phyloP scores from a whole-genome alignment of 2,888 invertebrate species.

The Cheilosia vernalis region DNA sequence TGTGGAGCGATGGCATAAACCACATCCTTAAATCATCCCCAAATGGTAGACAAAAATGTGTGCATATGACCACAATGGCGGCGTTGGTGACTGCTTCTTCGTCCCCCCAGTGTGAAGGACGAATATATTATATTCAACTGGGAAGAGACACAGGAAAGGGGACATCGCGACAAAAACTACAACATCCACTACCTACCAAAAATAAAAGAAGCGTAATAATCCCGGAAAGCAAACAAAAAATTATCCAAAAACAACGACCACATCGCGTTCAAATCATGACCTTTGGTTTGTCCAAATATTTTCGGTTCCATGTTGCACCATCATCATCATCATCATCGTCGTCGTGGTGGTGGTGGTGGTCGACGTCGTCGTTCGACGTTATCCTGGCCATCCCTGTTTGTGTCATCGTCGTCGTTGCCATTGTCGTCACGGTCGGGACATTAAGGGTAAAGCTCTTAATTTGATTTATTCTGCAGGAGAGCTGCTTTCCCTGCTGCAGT shows the following conservation, averaged over 20 bases:
- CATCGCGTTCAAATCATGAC: conserved; percentile 54
- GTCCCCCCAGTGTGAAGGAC: conserved; percentile 3
- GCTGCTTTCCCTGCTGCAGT: conserved; percentile 31
- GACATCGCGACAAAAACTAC: conserved; percentile 9
- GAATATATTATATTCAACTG: conserved; percentile 4
- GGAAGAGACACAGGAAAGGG: conserved; percentile 8
- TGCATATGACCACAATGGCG: conserved; percentile 67
- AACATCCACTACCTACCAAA: not conserved
- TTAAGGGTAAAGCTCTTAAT: conserved; percentile 70
- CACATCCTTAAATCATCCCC: conserved; percentile 60
- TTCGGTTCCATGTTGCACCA: conserved; percentile 40
- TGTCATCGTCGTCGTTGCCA: conserved; percentile 23
- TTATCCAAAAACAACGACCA: conserved; percentile 43
- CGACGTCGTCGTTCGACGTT: conserved; percentile 42
- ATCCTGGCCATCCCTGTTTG: conserved; percentile 51
- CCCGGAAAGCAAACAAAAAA: not conserved
- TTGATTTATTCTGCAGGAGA: conserved; percentile 66
- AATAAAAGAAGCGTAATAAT: conserved; percentile 30
- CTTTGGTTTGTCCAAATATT: conserved; percentile 66
- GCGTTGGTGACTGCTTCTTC: not conserved
- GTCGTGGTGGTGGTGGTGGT: conserved; percentile 4
- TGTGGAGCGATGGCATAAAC: conserved; percentile 17
- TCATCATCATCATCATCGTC: conserved; percentile 34
- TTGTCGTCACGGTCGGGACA: conserved; percentile 58
- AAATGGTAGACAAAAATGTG: conserved; percentile 61